Evolutionary conservation across 2,113 vertebrate species (phyloP).

Genomic region (Upupa epops): DNA sequence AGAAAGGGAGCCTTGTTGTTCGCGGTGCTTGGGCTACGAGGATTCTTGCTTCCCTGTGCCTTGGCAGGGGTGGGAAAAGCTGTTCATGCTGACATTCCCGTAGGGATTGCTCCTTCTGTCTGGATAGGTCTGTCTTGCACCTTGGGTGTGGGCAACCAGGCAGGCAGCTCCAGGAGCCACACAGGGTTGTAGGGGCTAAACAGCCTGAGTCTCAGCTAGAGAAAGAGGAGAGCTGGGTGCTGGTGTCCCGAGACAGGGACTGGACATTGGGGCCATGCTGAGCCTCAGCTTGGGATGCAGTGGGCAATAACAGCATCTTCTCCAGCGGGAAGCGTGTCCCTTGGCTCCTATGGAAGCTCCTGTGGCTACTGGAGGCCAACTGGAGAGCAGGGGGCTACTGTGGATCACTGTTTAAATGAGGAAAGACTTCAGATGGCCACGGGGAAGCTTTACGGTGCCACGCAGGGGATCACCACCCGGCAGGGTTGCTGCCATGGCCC

Average conservation of each 20-base stretch:
- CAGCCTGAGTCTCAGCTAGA: background rate
- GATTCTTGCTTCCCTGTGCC: background rate
- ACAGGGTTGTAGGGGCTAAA: background rate
- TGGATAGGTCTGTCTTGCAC: fast-evolving
- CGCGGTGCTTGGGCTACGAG: background rate
- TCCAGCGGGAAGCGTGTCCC: fast-evolving
- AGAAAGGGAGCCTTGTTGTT: background rate
- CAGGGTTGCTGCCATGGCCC: fast-evolving
- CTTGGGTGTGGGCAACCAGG: background rate
- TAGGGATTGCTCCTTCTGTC: fast-evolving
- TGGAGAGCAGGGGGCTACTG: fast-evolving
- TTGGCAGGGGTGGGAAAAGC: background rate
- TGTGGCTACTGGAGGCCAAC: fast-evolving
- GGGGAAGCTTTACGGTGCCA: no score
- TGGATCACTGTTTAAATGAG: background rate
- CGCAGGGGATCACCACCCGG: background rate
- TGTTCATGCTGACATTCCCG: background rate
- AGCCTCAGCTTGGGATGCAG: background rate
- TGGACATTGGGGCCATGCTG: fast-evolving
- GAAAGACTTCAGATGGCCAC: no score
- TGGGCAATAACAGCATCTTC: background rate
- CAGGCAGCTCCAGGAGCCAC: fast-evolving
- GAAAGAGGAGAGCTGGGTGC: fast-evolving
- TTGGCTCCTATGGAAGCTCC: fast-evolving
- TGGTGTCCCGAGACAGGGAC: background rate